Conservation (phyloP, 2,113 vertebrate genomes). For the Rhynchopsitta pachyrhyncha region DNA sequence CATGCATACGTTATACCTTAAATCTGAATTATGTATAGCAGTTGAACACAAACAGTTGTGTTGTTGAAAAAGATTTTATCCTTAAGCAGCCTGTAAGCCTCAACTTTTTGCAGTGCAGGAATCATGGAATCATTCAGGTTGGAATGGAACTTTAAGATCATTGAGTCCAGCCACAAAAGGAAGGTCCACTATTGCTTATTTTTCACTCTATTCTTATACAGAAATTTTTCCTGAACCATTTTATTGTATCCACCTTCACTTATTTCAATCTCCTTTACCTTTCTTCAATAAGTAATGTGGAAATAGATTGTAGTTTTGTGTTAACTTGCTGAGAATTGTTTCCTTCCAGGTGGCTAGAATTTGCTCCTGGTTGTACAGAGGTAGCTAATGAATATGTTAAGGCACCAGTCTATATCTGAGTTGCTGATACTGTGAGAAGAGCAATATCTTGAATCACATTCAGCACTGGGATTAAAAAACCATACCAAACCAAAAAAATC, state of each 20-base stretch:
- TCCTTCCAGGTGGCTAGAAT: neutral
- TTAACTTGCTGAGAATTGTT: neutral
- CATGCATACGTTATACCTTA: neutral
- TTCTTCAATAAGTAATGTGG: neutral
- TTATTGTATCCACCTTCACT: neutral
- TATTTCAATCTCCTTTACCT: neutral
- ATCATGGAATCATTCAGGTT: neutral
- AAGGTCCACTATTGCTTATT: neutral
- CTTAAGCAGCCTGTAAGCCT: neutral
- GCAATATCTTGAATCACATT: neutral
- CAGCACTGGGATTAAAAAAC: neutral
- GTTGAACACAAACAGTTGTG: neutral
- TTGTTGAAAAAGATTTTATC: neutral
- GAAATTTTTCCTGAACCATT: neutral
- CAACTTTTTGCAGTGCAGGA: neutral
- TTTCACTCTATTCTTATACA: neutral
- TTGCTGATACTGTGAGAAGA: neutral
- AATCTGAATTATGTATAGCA: neutral
- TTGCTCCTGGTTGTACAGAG: neutral
- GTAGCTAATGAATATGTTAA: neutral
- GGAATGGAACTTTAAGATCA: neutral
- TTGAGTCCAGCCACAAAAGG: neutral
- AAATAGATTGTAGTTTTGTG: neutral
- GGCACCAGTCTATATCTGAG: neutral
- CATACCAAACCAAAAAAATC: neutral